Percentiles rank a stretch among this genome's conserved stretches.
These are phyloP conservation scores for Pseudonaja textilis DNA, from an alignment of 2,113 vertebrate species.

Conservation along the genomic window DNA sequence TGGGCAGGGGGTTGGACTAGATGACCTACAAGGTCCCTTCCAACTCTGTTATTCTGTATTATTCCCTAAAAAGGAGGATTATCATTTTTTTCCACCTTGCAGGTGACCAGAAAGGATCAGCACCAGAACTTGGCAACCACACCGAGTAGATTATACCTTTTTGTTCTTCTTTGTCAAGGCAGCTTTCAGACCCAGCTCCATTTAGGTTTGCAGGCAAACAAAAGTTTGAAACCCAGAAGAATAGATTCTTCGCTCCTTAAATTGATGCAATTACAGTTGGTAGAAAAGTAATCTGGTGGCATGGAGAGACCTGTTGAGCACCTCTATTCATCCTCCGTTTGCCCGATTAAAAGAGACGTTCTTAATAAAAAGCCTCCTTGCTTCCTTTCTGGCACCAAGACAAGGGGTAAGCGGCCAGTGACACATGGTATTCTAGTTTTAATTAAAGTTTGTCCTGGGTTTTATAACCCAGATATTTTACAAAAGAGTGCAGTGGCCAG, in stretches of 20 bases:
- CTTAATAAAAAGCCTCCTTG: constrained; percentile 47
- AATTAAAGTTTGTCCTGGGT: constrained; percentile 64
- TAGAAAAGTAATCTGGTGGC: constrained; percentile 37
- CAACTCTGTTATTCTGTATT: too few species aligned
- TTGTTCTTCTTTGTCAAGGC: constrained; percentile 32
- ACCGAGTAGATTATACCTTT: constrained; percentile 26
- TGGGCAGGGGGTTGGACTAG: too few species aligned
- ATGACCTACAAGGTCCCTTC: background rate
- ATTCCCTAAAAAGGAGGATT: too few species aligned
- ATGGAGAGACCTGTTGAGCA: constrained; percentile 49
- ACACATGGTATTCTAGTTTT: constrained; percentile 54
- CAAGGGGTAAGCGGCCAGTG: constrained; percentile 48
- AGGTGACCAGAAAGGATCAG: background rate
- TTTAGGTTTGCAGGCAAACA: constrained; percentile 38
- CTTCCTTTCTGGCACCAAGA: constrained; percentile 41
- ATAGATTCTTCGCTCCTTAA: constrained; percentile 10
- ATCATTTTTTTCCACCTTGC: background rate
- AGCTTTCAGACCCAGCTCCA: constrained; percentile 6
- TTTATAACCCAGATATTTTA: constrained; percentile 52
- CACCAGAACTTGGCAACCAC: background rate
- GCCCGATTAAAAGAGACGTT: constrained; percentile 58
- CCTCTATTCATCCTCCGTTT: constrained; percentile 47
- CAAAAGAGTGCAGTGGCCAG: constrained; percentile 11
- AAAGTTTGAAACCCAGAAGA: constrained; percentile 16
- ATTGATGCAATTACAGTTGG: constrained; percentile 49